Base-by-base conservation (phyloP, 2,888 invertebrate species). In the Spisula solida region DNA sequence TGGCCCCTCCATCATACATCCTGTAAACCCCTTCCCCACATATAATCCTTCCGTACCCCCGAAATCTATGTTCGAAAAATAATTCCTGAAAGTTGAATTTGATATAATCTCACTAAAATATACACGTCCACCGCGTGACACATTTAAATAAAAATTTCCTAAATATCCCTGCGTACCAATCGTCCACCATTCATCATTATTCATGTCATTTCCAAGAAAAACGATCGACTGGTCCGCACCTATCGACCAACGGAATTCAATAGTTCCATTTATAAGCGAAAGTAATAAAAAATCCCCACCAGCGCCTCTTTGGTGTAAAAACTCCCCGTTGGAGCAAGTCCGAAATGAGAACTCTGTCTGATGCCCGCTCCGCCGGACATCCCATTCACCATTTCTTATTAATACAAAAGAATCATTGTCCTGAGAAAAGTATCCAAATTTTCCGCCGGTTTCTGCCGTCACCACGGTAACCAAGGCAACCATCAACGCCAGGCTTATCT, bases 1-100 rank as follows among this genome's bases (percentile, higher is more conserved):
- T 0, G 93, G 93, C 29, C 94, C 94, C 29, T 93, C 90, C 90
- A 93, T 87, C 5, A 94, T 82, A 91, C 94, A 94, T 1, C 94
- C 94, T 16, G 92, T 93, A 85, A 89, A 93, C 14, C 86, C 85
- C n/a, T 82, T 80, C 18, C 94, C 94, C 34, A 94, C 91, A 25
- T 82, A 81, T n/a, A 94, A 70, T 0, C 91, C 92, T 0, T 56
- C 47, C 51, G 90, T 92, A 20, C 90, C 92, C 41, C 85, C 47
- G 34, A 94, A 88, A 87, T 93, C 81, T 31, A 93, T 70, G 84
- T 84, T 81, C 56, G 86, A 88, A 70, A 94, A 83, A 87, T 93
- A 92, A 14, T 88, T 90, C 88, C 91, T 86, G 80, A 83, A 92
- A 1, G 94, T 92, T n/a, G 82, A 83, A 86, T 94, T 94, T 41